These are phyloP conservation scores for Trachemys scripta DNA, from an alignment of 2,113 vertebrate species.

Conservation along the genomic window DNA sequence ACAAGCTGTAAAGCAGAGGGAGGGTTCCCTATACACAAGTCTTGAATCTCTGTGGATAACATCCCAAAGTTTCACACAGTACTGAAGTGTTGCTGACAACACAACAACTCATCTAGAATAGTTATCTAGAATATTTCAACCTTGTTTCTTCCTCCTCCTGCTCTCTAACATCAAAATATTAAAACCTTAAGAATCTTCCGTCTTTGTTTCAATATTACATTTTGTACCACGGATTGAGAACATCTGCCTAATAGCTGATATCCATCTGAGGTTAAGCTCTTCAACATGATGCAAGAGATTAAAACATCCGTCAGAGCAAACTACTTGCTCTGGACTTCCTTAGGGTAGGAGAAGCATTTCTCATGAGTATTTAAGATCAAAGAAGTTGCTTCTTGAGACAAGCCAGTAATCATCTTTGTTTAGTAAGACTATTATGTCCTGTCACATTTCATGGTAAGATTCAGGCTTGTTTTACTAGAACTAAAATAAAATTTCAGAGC, in stretches of 20 bases:
- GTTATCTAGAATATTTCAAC: background rate
- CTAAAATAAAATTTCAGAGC: background rate
- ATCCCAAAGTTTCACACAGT: background rate
- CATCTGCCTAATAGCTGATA: background rate
- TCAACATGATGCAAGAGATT: background rate
- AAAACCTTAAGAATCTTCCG: background rate
- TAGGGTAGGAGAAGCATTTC: background rate
- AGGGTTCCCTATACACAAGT: background rate
- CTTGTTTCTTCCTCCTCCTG: background rate
- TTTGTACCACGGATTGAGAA: background rate
- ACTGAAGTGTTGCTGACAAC: background rate
- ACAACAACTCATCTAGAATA: background rate
- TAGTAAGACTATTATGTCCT: background rate
- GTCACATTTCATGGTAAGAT: background rate
- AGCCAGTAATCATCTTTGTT: background rate
- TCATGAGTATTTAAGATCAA: background rate
- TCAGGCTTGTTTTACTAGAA: background rate
- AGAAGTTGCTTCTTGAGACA: background rate
- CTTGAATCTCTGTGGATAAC: background rate
- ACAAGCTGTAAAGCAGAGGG: too few species aligned
- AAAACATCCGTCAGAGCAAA: background rate
- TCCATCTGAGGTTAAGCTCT: background rate
- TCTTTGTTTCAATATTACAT: background rate
- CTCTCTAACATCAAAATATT: background rate
- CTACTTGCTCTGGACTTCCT: background rate